Evolutionary conservation across 1,140 invertebrate genomes (phyloP).

Genomic region (Ladona fulva): DNA sequence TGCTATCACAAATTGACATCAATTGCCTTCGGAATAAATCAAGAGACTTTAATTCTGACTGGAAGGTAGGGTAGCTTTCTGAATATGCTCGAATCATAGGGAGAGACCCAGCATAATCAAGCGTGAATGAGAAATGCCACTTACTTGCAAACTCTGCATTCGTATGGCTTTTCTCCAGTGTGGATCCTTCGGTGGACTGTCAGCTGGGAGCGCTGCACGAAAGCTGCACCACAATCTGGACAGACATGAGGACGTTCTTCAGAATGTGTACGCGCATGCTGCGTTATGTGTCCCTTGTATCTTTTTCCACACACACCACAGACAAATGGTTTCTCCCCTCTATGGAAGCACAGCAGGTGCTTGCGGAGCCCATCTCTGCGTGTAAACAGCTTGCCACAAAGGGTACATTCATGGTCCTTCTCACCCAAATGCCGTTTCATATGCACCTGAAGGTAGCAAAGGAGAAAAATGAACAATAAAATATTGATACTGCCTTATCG

Average conservation of each 20-base stretch:
- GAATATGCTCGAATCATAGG: too few species aligned
- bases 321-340: slow-evolving; percentile 71
- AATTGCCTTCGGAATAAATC: too few species aligned
- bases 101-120: too few species aligned
- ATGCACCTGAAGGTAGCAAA: slow-evolving; percentile 52
- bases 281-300: slow-evolving; percentile 75
- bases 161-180: slow-evolving; percentile 70
- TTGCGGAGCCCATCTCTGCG: slow-evolving; percentile 64
- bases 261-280: slow-evolving; percentile 73
- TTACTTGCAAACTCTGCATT: slow-evolving; percentile 64
- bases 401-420: slow-evolving; percentile 81
- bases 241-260: slow-evolving; percentile 50
- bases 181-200: slow-evolving; percentile 90
- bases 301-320: slow-evolving; percentile 84
- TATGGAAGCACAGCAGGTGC: slow-evolving; percentile 67
- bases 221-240: slow-evolving; percentile 62
- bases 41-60: too few species aligned
- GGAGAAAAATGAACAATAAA: too few species aligned
- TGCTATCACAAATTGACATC: too few species aligned
- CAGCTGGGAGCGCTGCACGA: slow-evolving; percentile 88
- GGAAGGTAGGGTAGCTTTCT: too few species aligned
- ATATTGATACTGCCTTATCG: too few species aligned
- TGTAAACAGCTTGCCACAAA: slow-evolving; percentile 71
- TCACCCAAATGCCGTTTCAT: slow-evolving; percentile 73
- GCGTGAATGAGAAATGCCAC: background rate